Conservation (phyloP, 2,888 invertebrate species). For the Tortricodes alternella region DNA sequence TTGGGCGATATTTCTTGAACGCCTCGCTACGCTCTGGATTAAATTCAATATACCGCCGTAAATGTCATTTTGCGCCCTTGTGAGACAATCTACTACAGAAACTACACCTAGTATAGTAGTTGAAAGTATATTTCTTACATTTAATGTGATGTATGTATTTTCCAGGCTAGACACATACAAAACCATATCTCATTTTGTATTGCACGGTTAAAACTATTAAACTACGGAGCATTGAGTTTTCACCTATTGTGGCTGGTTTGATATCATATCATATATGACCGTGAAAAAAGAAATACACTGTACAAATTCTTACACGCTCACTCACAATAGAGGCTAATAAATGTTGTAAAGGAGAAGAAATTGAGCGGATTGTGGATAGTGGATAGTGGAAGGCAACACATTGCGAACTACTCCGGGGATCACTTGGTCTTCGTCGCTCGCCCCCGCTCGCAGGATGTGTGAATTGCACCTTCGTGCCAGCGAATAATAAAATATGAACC, state of each 20-base stretch:
- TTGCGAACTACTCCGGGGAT: constrained; percentile 21
- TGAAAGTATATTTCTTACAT: too few species aligned
- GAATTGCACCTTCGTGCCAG: constrained; percentile 44
- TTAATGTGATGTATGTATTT: too few species aligned
- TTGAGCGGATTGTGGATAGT: constrained; percentile 6
- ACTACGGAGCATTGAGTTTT: background rate
- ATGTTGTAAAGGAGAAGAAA: constrained; percentile 32
- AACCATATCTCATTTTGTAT: too few species aligned
- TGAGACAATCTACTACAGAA: too few species aligned
- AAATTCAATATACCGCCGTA: too few species aligned
- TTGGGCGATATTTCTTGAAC: too few species aligned
- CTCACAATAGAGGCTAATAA: constrained; percentile 21
- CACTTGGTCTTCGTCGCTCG: constrained; percentile 28
- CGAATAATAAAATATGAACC: constrained; percentile 48
- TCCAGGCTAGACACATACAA: too few species aligned
- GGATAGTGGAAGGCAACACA: constrained; percentile 19
- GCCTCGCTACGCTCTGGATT: too few species aligned
- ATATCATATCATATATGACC: too few species aligned
- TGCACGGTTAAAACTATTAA: background rate
- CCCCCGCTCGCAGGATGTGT: constrained; percentile 35
- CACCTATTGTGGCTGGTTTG: constrained; percentile 2
- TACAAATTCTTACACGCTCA: constrained; percentile 10
- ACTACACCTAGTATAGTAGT: too few species aligned
- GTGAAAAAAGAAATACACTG: constrained; percentile 11
- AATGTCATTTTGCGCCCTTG: too few species aligned